phyloP scores from a whole-genome alignment of 2,888 invertebrate species.

The Epicampocera succincta region DNA sequence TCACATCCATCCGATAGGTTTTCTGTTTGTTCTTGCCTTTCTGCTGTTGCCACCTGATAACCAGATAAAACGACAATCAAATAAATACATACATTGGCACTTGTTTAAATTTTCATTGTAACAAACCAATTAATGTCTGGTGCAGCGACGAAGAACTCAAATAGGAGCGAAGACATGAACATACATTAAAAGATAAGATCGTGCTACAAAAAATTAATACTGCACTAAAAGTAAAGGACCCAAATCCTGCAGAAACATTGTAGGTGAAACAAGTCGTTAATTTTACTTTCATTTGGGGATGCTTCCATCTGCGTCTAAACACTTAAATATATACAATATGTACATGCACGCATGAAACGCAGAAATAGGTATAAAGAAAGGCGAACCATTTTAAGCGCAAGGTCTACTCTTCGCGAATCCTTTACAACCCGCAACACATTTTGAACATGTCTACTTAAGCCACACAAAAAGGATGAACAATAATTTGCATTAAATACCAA shows the following conservation, averaged over 20 bases:
- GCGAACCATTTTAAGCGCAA: conserved; percentile 24
- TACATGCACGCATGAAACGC: too few relatives aligned
- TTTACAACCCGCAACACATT: conserved; percentile 53
- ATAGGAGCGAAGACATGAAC: background rate
- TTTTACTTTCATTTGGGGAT: too few relatives aligned
- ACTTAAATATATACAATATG: too few relatives aligned
- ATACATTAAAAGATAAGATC: conserved; percentile 38
- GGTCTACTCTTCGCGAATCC: conserved; percentile 30
- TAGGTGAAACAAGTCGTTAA: too few relatives aligned
- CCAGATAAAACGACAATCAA: conserved; percentile 58
- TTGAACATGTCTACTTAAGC: conserved; percentile 34
- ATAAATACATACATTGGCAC: conserved; percentile 61
- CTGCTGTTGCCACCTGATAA: conserved; percentile 21
- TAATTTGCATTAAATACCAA: conserved; percentile 23
- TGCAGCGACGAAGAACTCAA: background rate
- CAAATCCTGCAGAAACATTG: background rate
- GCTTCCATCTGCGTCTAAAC: too few relatives aligned
- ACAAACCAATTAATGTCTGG: conserved; percentile 48
- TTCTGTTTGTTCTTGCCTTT: conserved; percentile 8
- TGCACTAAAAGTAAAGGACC: conserved; percentile 33
- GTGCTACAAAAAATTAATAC: conserved; percentile 31
- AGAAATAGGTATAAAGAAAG: background rate
- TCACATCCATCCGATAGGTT: conserved; percentile 35
- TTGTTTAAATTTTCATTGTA: conserved; percentile 30
- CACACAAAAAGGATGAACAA: conserved; percentile 4